Base-by-base conservation (phyloP, 2,113 vertebrate genomes). In the Trematocara macrostoma region DNA sequence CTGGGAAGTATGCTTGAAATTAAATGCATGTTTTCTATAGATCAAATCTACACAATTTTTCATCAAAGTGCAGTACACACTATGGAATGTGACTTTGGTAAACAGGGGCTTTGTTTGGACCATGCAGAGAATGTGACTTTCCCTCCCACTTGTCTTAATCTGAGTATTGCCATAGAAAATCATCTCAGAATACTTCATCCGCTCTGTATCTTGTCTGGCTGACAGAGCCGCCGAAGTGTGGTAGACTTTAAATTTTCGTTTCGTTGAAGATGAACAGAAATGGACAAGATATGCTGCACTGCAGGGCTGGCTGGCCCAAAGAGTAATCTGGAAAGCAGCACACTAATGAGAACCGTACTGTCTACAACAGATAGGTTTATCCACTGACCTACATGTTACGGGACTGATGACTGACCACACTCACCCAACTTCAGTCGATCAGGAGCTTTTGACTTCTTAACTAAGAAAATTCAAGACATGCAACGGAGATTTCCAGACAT, bases 321-420 rank as follows among this genome's bases (percentile, higher is more conserved):
- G 42, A 87, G 79, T 69, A 86, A 91, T 90, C 85, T 87, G 91
- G 83, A 88, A 89, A 82, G 76, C 87, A 81, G 64, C 84, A 42
- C 76, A 86, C 84, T 92, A 92, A 94, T 91, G 90, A 91, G 87
- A 87, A 79, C 59, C 49, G 11, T 80, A 55, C 82, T 34, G 89
- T 85, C 89, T 29, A 56, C 91, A 84, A 84, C 12, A 91, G 87
- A 92, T 84, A 45, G 56, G 86, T 87, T 89, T 89, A 95, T 86
- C 91, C 91, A 79, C 88, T 93, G 94, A 94, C 92, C 93, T 94
- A 95, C 89, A 93, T 94, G 92, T 87, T 84, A 84, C 8, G 34
- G 84, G 86, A 89, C 89, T 74, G 90, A 92, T 74, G 88, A 74
- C 84, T 53, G 79, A 83, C 79, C 56, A 20, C 57, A 23, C 52